Percentiles rank a stretch among this genome's conserved stretches.
phyloP scores from a whole-genome alignment of 2,797 vertebrate genomes.

The Hoplostethus atlanticus region DNA sequence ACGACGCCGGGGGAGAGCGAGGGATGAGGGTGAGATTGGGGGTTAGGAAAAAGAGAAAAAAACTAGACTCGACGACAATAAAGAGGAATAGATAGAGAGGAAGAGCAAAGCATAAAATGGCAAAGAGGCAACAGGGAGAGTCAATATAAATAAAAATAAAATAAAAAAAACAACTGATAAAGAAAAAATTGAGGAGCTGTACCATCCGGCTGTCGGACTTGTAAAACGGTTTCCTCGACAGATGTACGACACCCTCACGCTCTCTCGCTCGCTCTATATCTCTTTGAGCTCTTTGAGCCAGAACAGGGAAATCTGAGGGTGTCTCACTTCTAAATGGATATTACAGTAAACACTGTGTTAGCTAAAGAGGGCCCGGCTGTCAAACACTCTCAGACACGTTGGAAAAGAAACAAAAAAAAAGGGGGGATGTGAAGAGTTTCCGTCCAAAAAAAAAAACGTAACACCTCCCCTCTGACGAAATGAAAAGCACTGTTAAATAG shows the following conservation, averaged over 20 bases:
- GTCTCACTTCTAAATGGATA: slow-evolving; percentile 35
- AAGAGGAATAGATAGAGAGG: slow-evolving; percentile 42
- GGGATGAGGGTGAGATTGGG: neutral
- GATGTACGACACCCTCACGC: slow-evolving; percentile 1
- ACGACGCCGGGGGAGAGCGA: slow-evolving; percentile 32
- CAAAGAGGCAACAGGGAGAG: slow-evolving; percentile 35
- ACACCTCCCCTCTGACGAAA: slow-evolving; percentile 1
- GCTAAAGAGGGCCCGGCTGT: slow-evolving; percentile 18
- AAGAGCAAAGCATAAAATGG: slow-evolving; percentile 39
- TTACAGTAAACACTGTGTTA: slow-evolving; percentile 32
- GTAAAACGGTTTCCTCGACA: slow-evolving; percentile 20
- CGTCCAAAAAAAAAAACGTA: neutral
- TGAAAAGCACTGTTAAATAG: slow-evolving; percentile 19
- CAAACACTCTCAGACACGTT: slow-evolving; percentile 32
- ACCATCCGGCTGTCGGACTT: slow-evolving; percentile 36
- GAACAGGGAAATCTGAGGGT: slow-evolving; percentile 10
- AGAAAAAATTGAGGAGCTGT: slow-evolving; percentile 21
- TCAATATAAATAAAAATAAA: slow-evolving; percentile 53
- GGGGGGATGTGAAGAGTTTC: neutral
- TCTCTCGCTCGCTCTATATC: neutral
- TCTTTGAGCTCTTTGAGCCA: neutral
- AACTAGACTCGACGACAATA: slow-evolving; percentile 39
- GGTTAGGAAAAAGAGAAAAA: slow-evolving; percentile 35
- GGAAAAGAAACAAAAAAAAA: slow-evolving; percentile 13
- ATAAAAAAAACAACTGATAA: neutral